Base-by-base conservation (phyloP, 2,113 vertebrate genomes). In the Furnarius figulus region DNA sequence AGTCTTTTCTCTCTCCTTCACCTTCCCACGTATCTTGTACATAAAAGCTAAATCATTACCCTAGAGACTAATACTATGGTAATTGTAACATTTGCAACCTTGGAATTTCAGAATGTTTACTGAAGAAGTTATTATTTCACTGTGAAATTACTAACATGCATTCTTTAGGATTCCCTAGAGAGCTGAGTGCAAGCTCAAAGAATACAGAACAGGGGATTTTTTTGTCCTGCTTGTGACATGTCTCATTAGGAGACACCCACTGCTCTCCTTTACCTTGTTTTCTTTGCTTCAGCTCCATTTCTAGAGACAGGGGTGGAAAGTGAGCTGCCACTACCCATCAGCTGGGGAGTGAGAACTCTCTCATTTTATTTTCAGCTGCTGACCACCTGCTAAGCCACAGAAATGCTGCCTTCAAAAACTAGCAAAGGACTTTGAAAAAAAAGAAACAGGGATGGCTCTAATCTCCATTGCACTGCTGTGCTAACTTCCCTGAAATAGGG, bases 121-220 rank as follows among this genome's bases (percentile, higher is more conserved):
- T 84, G 89, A 93, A 94, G 89, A 96, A 97, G 77, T 93, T 93
- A 91, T 93, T 95, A 89, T 94, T 97, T 96, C 84, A 73, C 85
- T 81, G 40, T 78, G 65, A 96, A 97, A 97, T 96, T 94, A 80
- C 75, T 78, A 87, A 92, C 25, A 12, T 74, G 63, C 65, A 50
- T 68, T 95, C 70, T 71, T 85, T 68, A 79, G 76, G 49, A 78
- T 73, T 91, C 91, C 94, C 93, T 46, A 82, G 88, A 79, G 74
- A 63, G 86, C 25, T 12, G 24, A 89, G 62, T 1, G 0, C 50
- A 81, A 73, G 53, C 83, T 85, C 4, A 2, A 59, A 86, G 91
- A 94, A 94, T 39, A 85, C 46, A 75, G 74, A 96, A 42, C 33
- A 71, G 66, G 47, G 31, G 25, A 22, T 62, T 89, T 95, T 83